phyloP scores from a whole-genome alignment of 2,797 vertebrate species.

The Gymnothorax javanicus region DNA sequence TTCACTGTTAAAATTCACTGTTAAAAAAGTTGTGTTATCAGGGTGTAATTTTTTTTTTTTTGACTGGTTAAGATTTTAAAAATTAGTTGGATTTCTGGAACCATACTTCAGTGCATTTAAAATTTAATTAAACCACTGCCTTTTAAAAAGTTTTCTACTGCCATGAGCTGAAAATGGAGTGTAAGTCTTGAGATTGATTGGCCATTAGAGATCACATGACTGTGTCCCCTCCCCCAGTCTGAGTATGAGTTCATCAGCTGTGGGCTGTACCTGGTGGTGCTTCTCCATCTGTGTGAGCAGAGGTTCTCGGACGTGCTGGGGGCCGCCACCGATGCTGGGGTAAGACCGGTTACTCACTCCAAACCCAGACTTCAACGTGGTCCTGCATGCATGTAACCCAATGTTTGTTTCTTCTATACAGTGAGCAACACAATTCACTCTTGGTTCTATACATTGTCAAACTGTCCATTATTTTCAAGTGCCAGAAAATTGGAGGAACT shows the following conservation, averaged over 20 bases:
- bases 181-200: neutral
- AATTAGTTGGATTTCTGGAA: too few relatives aligned
- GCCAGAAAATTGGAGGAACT: too few relatives aligned
- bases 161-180: neutral
- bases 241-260: constrained; percentile 99
- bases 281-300: constrained; percentile 95
- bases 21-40: too few relatives aligned
- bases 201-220: constrained; percentile 50
- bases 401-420: neutral
- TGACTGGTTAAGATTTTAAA: too few relatives aligned
- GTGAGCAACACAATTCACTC: too few relatives aligned
- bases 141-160: neutral
- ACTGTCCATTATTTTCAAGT: too few relatives aligned
- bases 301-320: constrained; percentile 96
- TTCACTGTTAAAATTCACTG: too few relatives aligned
- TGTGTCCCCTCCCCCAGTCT: constrained; percentile 71
- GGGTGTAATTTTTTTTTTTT: too few relatives aligned
- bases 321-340: constrained; percentile 89
- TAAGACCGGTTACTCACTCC: constrained; percentile 64
- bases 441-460: too few relatives aligned
- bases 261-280: constrained; percentile 94
- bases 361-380: neutral
- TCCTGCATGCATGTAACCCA: neutral
- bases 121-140: too few relatives aligned
- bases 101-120: too few relatives aligned